Conservation (phyloP, 30 jellyfish, hydroid and myxozoan genomes). For the Hydractinia echinata region DNA sequence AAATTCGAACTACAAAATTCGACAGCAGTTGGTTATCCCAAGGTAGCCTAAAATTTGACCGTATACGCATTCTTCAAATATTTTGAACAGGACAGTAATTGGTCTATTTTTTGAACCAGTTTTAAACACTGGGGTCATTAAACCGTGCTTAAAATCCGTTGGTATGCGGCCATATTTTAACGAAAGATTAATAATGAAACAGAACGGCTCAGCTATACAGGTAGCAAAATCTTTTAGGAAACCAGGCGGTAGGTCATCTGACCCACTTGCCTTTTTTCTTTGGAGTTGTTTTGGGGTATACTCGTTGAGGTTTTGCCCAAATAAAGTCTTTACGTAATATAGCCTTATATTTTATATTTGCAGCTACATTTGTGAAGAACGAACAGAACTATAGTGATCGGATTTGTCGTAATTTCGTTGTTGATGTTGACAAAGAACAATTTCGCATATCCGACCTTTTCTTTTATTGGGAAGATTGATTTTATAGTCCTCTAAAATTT, state of each 20-base stretch:
- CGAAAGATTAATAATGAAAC: not conserved
- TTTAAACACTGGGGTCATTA: conserved; percentile 5
- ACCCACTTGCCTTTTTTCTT: not conserved
- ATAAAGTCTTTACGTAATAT: not conserved
- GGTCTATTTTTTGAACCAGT: conserved; percentile 43
- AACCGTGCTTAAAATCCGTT: not conserved
- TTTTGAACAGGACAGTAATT: conserved; percentile 26
- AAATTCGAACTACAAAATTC: conserved; percentile 40
- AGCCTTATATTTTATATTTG: not conserved
- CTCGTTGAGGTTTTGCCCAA: not conserved
- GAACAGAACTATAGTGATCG: not conserved
- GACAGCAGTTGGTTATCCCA: conserved; percentile 41
- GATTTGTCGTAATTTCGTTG: not conserved
- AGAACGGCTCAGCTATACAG: not conserved
- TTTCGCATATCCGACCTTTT: no score
- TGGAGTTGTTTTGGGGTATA: not conserved
- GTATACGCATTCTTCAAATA: conserved; percentile 36
- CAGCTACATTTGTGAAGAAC: not conserved
- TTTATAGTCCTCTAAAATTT: no score
- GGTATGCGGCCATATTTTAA: no score
- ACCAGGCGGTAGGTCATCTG: not conserved
- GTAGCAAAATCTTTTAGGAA: not conserved
- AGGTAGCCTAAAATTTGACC: conserved; percentile 37
- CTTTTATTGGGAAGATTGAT: no score
- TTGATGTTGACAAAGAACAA: no score